phyloP scores from a whole-genome alignment of 2,888 invertebrate species.

The Balanococcus diminutus region DNA sequence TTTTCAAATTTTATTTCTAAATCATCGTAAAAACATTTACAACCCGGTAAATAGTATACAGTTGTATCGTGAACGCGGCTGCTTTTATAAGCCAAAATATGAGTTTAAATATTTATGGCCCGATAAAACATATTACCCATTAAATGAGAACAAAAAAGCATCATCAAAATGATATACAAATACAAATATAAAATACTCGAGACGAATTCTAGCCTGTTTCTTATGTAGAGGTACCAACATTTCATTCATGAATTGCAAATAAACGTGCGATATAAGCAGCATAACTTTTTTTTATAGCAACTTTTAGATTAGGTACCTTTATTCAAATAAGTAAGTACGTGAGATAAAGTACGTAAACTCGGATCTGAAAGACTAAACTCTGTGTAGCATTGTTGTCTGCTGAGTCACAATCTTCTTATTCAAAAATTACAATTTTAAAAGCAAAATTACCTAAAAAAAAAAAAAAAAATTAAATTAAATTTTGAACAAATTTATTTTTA shows the following conservation, averaged over 20 bases:
- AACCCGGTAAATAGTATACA: background rate
- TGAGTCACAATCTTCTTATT: too few species aligned
- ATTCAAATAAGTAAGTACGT: background rate
- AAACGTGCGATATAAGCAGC: background rate
- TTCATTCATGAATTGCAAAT: background rate
- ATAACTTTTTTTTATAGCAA: background rate
- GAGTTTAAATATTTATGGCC: background rate
- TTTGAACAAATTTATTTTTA: too few species aligned
- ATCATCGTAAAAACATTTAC: background rate
- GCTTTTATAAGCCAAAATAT: background rate
- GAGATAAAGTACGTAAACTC: background rate
- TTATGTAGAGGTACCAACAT: background rate
- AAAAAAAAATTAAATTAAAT: too few species aligned
- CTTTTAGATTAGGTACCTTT: background rate
- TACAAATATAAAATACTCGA: background rate
- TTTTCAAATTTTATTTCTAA: background rate
- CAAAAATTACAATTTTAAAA: too few species aligned
- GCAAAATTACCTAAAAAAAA: too few species aligned
- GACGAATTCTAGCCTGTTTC: background rate
- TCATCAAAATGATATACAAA: background rate
- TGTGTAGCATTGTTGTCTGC: too few species aligned
- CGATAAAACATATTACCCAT: conserved; percentile 15
- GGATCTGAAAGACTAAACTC: too few species aligned
- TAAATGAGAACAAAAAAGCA: background rate
- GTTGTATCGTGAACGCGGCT: background rate